Percentiles rank a stretch among this genome's conserved stretches.
phyloP scores from a whole-genome alignment of 2,888 invertebrate genomes.

The Osedax frankpressi region DNA sequence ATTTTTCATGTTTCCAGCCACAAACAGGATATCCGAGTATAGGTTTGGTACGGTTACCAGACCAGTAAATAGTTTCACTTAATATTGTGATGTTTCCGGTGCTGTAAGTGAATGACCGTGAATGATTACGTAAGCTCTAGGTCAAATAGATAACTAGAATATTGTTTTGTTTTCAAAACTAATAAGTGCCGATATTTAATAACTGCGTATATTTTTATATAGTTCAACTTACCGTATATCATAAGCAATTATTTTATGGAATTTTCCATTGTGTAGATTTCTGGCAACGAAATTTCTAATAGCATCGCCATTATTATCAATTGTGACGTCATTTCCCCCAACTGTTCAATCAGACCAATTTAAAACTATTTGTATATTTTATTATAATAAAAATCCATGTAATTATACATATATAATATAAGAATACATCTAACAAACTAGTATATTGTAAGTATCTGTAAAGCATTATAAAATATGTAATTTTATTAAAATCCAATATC shows the following conservation, averaged over 20 bases:
- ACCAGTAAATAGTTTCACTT: constrained; percentile 27
- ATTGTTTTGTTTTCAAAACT: too few species aligned
- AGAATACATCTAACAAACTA: neutral
- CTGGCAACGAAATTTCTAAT: constrained; percentile 13
- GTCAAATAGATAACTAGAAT: too few species aligned
- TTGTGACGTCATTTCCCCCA: neutral
- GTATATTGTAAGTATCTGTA: neutral
- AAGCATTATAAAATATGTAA: too few species aligned
- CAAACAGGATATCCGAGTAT: constrained; percentile 30
- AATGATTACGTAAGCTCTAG: too few species aligned
- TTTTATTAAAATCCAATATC: neutral
- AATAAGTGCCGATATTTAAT: too few species aligned
- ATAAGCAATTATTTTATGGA: neutral
- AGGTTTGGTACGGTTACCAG: constrained; percentile 25
- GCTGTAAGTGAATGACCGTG: too few species aligned
- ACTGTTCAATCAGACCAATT: neutral
- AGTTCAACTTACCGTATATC: neutral
- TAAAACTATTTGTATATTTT: neutral
- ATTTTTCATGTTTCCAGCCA: constrained; percentile 30
- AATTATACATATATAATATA: neutral
- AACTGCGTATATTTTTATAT: too few species aligned
- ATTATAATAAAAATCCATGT: too few species aligned
- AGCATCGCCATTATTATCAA: constrained; percentile 14
- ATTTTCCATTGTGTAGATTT: constrained; percentile 19
- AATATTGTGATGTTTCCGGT: too few species aligned